Evolutionary conservation across 2,797 vertebrate genomes (phyloP), one percentile per base, ranked within the genome.

Genomic region (Crenichthys baileyi): DNA sequence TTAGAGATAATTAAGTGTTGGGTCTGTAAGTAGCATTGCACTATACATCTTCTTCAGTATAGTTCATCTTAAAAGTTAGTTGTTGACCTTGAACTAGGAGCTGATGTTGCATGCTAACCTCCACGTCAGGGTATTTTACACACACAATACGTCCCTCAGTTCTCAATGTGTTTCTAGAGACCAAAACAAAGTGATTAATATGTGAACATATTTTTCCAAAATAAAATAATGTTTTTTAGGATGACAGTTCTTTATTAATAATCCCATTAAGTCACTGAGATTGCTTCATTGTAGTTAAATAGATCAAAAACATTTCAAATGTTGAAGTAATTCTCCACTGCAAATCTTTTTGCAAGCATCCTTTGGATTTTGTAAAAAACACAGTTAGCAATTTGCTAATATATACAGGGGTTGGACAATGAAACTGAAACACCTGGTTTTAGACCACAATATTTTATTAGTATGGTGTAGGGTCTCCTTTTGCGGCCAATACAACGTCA

Each of bases 11-110:
- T 63, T 39, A 31, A 75, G 31, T 15, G 1, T 5, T 75, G 46
- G 20, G 73, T 48, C 9, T 61, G 73, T 31, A 31, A 16, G 29
- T 24, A 51, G 56, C 67, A 60, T 26, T 71, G 29, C 16, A 48
- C n/a, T 56, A 13, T 71, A 36, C 1, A 48, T 48, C 20, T 26
- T 61, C 36, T 50, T 39, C 13, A 50, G 29, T 44, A 31, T 48
- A 39, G 73, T 61, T 60, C 8, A 46, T 46, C 9, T 72, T 39
- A 58, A 56, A 73, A 60, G 51, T 46, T 60, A 67, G 63, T 22
- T 67, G 31, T 16, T 67, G 63, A 67, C 22, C 20, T 20, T 41
- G 36, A 20, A 67, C 61, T 36, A 39, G 63, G 12, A 6, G 36
- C 63, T 41, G 63, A 67, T 67, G 20, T 4, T n/a, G 39, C 22